Evolutionary conservation across 2,888 invertebrate genomes (phyloP).

Genomic region (Sialis lutaria): DNA sequence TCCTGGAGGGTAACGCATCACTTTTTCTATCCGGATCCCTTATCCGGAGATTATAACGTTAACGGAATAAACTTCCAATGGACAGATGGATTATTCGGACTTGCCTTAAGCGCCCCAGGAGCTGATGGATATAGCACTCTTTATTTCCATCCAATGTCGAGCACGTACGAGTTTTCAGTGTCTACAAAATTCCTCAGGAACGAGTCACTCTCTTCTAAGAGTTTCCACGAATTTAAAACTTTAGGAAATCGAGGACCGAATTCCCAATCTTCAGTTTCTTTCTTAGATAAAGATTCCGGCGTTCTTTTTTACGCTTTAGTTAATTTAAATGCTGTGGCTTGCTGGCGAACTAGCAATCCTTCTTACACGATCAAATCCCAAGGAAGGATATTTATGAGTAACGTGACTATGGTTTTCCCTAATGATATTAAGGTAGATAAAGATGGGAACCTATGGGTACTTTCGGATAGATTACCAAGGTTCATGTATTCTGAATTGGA

Average conservation of each 20-base stretch:
- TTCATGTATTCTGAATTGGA: constrained; percentile 51
- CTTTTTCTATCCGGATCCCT: constrained; percentile 51
- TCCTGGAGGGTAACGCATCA: constrained; percentile 62
- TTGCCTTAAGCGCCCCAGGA: constrained; percentile 47
- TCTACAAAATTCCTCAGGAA: constrained; percentile 49
- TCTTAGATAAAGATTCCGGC: constrained; percentile 49
- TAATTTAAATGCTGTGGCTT: constrained; percentile 58
- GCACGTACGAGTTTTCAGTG: constrained; percentile 59
- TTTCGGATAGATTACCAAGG: constrained; percentile 52
- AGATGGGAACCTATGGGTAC: constrained; percentile 51
- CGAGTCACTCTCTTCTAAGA: constrained; percentile 27
- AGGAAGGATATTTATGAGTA: constrained; percentile 52
- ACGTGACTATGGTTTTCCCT: constrained; percentile 55
- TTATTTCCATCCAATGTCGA: constrained; percentile 65
- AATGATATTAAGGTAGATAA: constrained; percentile 62
- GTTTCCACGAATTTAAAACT: constrained; percentile 44
- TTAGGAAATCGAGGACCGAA: constrained; percentile 53
- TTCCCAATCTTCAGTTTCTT: constrained; percentile 56
- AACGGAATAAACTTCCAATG: constrained; percentile 52
- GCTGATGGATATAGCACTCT: constrained; percentile 49
- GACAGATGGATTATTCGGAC: constrained; percentile 62
- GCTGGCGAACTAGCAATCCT: constrained; percentile 55
- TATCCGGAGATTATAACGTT: constrained; percentile 54
- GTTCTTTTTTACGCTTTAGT: constrained; percentile 59
- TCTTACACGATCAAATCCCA: constrained; percentile 51